Base-by-base conservation (phyloP, 2,797 vertebrate genomes). In the Protosalanx chinensis region DNA sequence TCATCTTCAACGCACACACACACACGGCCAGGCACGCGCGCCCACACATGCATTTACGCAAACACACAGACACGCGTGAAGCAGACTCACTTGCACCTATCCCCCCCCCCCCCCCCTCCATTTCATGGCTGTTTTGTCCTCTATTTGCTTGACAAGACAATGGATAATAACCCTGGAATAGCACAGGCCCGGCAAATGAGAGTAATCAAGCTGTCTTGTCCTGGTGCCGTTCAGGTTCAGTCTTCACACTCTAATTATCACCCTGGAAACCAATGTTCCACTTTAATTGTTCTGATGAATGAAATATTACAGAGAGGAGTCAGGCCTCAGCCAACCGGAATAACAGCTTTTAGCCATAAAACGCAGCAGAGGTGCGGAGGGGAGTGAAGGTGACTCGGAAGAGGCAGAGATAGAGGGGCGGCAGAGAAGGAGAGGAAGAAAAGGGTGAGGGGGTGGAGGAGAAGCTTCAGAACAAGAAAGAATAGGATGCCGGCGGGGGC, bases 251-350 rank as follows among this genome's bases (percentile, higher is more conserved):
- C 88, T 91, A 91, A 93, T 93, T 91, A 93, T 90, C 86, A 90
- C 83, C 90, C 90, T 84, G 82, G 89, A 91, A 92, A 92, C 87
- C 91, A 90, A 91, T 91, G 91, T 92, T 92, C 90, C 89, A 85
- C 91, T 91, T 93, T 92, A 93, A 92, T 92, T 92, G 90, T 91
- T 90, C 90, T 87, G 88, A 92, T 91, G 90, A 92, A 92, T 91
- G 91, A 92, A 93, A 91, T 91, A 92, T 91, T 91, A 89, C 83
- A 84, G 87, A 87, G 89, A 90, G 88, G 87, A 92, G 90, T 89
- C 81, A 75, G 81, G 84, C 82, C 75, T 83, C 91, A 90, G 87
- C 82, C 87, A 79, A 90, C 89, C 87, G 89, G 91, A 92, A 92
- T 90, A 92, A 92, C 88, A 88, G 88, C 89, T 89, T 90, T 88